Evolutionary conservation across 37 sponge, comb jelly and placozoan genomes (phyloP), one percentile per base, ranked within the genome.

Genomic region (Oscarella lobularis): DNA sequence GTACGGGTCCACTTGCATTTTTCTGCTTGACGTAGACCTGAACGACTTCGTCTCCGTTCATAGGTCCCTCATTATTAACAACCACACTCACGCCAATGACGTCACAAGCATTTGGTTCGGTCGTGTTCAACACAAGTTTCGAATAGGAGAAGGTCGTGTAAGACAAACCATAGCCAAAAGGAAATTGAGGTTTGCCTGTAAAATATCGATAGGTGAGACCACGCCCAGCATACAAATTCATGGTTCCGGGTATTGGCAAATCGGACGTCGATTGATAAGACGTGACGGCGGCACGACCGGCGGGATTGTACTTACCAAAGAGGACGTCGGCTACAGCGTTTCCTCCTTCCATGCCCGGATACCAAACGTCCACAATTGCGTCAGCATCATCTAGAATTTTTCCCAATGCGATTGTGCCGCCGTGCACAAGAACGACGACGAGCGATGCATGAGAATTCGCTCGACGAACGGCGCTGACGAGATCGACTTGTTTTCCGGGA

Each of bases 1-100:
- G 71, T 14, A 68, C 71, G 6, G 71, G 71, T 4, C 29, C 71
- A 68, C 35, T 29, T 30, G 71, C 71, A 4, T 5, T 39, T 0
- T 73, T 73, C 38, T 75, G 80, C 41, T 73, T 68, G 71, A 68
- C 29, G 31, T 68, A 68, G 31, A 68, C 71, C 31, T 68, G 71
- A 68, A 68, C 71, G 5, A 68, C 71, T 20, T 68, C 71, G 31
- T 68, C 71, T 32, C 71, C 71, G 31, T 68, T 14, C 71, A 29
- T 68, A 14, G n/a, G 33, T 32, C 71, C 71, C 29, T 31, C 31
- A 34, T 68, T 68, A 34, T 4, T 68, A 31, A 68, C 71, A n/a
- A 34, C 31, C 71, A 68, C 71, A 29, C 29, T 68, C 6, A 68
- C 29, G 6, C 29, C 29, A 29, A 68, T 14, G n/a, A 14, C 29